Evolutionary conservation across 2,888 invertebrate genomes (phyloP).

Genomic region (Sphaerophoria rueppellii): DNA sequence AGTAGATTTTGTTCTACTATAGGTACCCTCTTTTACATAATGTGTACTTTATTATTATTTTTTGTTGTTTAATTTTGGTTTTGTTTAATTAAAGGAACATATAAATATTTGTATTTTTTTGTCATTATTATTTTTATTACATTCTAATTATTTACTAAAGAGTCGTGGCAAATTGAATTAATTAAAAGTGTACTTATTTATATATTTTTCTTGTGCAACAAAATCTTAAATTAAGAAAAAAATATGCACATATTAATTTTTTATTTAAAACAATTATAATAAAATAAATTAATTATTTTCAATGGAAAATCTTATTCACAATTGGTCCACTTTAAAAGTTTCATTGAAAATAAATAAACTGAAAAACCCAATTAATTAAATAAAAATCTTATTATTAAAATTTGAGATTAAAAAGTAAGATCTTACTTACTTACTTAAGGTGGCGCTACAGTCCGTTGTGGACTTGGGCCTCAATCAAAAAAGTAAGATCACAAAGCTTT

Average conservation of each 20-base stretch:
- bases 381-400: not conserved
- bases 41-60: constrained; percentile 30
- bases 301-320: constrained; percentile 79
- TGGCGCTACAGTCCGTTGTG: too few relatives aligned
- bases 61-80: constrained; percentile 11
- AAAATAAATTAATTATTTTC: constrained; percentile 51
- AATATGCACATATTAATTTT: constrained; percentile 24
- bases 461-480: too few relatives aligned
- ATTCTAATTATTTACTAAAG: constrained; percentile 9
- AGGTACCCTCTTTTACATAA: constrained; percentile 53
- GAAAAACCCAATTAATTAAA: not conserved
- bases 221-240: constrained; percentile 41
- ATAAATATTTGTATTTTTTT: constrained; percentile 3
- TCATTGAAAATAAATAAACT: constrained; percentile 59
- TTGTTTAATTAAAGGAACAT: constrained; percentile 53
- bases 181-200: constrained; percentile 43
- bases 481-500: too few relatives aligned
- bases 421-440: too few relatives aligned
- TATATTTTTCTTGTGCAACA: constrained; percentile 64
- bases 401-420: not conserved
- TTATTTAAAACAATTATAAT: too few relatives aligned
- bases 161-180: constrained; percentile 22
- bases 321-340: constrained; percentile 82
- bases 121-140: constrained; percentile 6
- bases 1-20: constrained; percentile 43